Percentiles rank a stretch among this genome's conserved stretches.
phyloP scores from a whole-genome alignment of 2,113 vertebrate species.

The Misgurnus anguillicaudatus region DNA sequence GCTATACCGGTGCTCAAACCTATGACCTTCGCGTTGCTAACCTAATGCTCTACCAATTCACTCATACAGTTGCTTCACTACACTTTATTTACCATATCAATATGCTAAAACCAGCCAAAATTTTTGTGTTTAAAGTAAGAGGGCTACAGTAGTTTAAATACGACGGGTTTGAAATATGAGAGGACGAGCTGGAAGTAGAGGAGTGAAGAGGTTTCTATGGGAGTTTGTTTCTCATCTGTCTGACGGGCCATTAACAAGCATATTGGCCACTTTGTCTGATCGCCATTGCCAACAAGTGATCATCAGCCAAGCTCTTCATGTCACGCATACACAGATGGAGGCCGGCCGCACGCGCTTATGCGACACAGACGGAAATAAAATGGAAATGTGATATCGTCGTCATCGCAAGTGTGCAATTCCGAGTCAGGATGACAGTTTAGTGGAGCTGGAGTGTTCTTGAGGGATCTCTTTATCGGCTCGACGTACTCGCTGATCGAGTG shows the following conservation, averaged over 20 bases:
- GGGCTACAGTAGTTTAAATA: slow-evolving; percentile 49
- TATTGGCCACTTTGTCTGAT: slow-evolving; percentile 76
- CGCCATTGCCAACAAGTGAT: slow-evolving; percentile 69
- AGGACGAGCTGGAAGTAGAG: slow-evolving; percentile 18
- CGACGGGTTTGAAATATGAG: slow-evolving; percentile 43
- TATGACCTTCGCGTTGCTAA: too few relatives aligned
- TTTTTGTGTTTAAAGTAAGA: background rate
- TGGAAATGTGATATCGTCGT: slow-evolving; percentile 10
- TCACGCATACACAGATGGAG: slow-evolving; percentile 24
- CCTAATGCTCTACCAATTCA: too few relatives aligned
- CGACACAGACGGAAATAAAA: background rate
- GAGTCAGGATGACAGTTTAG: background rate
- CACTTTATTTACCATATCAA: background rate
- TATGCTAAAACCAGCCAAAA: background rate
- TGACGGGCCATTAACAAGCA: slow-evolving; percentile 74
- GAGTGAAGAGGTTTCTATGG: background rate
- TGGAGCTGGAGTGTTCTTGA: background rate
- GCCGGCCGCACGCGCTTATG: background rate
- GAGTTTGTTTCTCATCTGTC: slow-evolving; percentile 60
- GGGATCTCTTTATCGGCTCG: slow-evolving; percentile 15
- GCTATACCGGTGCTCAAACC: too few relatives aligned
- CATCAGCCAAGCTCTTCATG: slow-evolving; percentile 60
- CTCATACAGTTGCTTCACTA: background rate
- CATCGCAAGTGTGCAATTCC: background rate
- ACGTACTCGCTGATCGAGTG: background rate